Conservation (phyloP, 2,113 vertebrate genomes). For the Calypte anna region DNA sequence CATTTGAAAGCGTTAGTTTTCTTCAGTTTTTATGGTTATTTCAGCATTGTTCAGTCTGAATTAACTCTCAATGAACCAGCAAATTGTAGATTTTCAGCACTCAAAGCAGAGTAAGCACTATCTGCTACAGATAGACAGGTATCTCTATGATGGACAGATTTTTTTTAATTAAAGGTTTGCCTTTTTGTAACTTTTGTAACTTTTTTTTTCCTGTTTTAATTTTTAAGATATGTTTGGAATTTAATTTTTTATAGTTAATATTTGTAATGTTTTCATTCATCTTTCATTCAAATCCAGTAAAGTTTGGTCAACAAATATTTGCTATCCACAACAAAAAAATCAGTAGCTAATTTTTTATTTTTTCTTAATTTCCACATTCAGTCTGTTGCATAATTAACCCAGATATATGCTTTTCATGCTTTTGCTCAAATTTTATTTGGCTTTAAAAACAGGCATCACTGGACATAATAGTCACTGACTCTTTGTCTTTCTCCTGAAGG, state of each 20-base stretch:
- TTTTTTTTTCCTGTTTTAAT: background rate
- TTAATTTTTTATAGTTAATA: background rate
- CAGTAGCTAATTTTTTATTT: background rate
- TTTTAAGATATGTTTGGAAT: background rate
- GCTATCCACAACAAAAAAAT: background rate
- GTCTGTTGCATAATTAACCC: background rate
- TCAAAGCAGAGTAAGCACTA: background rate
- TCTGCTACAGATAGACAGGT: background rate
- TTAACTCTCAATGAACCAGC: background rate
- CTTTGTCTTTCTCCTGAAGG: background rate
- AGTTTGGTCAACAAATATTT: background rate
- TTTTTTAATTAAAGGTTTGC: background rate
- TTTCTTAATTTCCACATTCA: background rate
- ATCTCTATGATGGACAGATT: background rate
- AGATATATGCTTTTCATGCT: background rate
- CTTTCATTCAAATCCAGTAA: background rate
- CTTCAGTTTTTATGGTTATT: constrained; percentile 4
- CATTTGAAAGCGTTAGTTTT: background rate
- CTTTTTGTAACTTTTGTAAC: background rate
- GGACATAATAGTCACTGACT: background rate
- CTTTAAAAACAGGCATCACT: background rate
- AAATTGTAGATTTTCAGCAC: constrained; percentile 16
- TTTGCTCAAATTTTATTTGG: background rate
- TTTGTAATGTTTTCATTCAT: background rate
- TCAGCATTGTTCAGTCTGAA: constrained; percentile 4